Evolutionary conservation across 2,888 invertebrate genomes (phyloP), one percentile per base, ranked within the genome.

Genomic region (Xestia rhomboidea): DNA sequence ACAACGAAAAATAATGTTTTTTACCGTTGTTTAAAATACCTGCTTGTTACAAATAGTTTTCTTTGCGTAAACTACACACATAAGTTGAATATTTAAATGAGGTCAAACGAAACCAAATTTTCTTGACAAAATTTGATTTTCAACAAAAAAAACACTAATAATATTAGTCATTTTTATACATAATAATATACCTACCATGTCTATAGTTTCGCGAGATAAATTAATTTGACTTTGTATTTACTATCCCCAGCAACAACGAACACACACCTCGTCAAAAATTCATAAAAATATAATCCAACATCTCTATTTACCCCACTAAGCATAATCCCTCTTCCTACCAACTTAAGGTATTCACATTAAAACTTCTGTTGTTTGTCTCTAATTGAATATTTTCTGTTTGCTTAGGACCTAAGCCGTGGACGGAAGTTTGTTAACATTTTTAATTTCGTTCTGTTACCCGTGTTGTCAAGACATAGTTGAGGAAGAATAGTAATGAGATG

Each of bases 371-470:
- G 83, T 86, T 83, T 72, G 71, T 68, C 3, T 51, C 73, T 83
- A 83, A 86, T 86, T 86, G 81, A 85, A 86, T 85, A 81, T 81
- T 83, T 86, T 83, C 70, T 72, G 73, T 83, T 81, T 86, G 73
- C 60, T 77, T 83, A 81, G 81, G 75, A 71, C n/a, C 54, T 68
- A 71, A 70, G 81, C 76, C 44, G 69, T 6, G 46, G 63, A 54
- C 15, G 46, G 54, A 83, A 83, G 63, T 85, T 84, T 78, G 77
- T 77, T 69, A 85, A 81, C 73, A 75, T 73, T 86, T 81, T 81
- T 83, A 81, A 83, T 83, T 75, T 73, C 21, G 27, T 41, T 62
- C 62, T 41, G n/a, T 27, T 51, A 24, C 44, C n/a, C 1, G 0
- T n/a, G 54, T 44, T 68, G 76, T 80, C 72, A 68, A 51, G 51